Conservation (phyloP, 2,113 vertebrate species). For the Cyanoliseus patagonus region DNA sequence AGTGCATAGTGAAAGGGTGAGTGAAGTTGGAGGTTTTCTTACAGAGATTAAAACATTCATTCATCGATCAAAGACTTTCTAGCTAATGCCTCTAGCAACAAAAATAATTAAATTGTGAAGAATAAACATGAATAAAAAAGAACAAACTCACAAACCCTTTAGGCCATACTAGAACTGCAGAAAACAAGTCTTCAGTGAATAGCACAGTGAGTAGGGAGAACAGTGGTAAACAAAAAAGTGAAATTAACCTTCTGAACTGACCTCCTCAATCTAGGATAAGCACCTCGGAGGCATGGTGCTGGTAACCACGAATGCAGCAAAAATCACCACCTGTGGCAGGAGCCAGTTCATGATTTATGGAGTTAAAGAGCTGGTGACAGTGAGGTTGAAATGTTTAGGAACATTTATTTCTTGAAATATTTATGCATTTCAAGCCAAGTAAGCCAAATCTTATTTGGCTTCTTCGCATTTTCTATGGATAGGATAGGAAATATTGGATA, state of each 20-base stretch:
- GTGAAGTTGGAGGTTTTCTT: neutral
- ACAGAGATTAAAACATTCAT: neutral
- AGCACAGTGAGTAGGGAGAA: neutral
- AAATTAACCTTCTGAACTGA: neutral
- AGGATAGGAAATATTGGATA: neutral
- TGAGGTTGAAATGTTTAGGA: neutral
- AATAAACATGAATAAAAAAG: neutral
- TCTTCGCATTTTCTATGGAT: neutral
- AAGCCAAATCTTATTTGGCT: neutral
- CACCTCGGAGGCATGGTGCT: neutral
- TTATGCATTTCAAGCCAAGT: neutral
- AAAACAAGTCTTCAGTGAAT: neutral
- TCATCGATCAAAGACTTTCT: neutral
- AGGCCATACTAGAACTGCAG: neutral
- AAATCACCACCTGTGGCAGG: neutral
- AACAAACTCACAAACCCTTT: neutral
- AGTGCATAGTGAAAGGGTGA: accelerated
- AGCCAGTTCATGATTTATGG: neutral
- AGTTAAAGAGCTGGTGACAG: neutral
- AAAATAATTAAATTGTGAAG: neutral
- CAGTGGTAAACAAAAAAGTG: neutral
- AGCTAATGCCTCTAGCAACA: neutral
- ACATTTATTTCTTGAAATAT: neutral
- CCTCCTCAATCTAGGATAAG: neutral
- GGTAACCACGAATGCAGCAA: neutral